Evolutionary conservation across 2,113 vertebrate genomes (phyloP).

Genomic region (Nycticryphes semicollaris): DNA sequence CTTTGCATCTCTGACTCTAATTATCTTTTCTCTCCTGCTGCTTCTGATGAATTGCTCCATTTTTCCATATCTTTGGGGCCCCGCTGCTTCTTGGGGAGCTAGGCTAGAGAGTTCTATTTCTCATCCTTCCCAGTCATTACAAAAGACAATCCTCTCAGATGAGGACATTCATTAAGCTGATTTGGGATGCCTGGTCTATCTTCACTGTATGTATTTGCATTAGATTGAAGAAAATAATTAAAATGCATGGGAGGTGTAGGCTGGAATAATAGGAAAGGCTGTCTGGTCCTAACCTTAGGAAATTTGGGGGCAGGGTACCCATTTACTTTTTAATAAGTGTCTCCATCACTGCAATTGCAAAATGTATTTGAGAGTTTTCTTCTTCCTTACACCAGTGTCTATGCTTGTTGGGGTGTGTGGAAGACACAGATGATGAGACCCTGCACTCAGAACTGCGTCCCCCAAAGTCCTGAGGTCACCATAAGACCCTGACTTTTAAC

Average conservation of each 20-base stretch:
- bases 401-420: neutral
- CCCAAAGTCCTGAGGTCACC: neutral
- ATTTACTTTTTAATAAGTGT: neutral
- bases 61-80: constrained; percentile 51
- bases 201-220: neutral
- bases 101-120: constrained; percentile 2
- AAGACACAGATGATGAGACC: neutral
- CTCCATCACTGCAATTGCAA: neutral
- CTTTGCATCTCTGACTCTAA: neutral
- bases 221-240: constrained; percentile 5
- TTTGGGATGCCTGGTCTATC: constrained; percentile 16
- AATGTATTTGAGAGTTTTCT: neutral
- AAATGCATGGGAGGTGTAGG: neutral
- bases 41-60: constrained; percentile 47
- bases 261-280: constrained; percentile 1
- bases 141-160: constrained; percentile 39
- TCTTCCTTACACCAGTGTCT: neutral
- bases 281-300: neutral
- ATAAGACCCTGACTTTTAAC: neutral
- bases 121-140: constrained; percentile 35
- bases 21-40: constrained; percentile 69
- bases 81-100: constrained; percentile 9
- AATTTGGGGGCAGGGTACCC: neutral
- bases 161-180: constrained; percentile 51
- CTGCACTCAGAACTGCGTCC: neutral